Percentiles rank a stretch among this genome's conserved stretches.
phyloP scores from a whole-genome alignment of 2,113 vertebrate species.

The Macquaria ambigua region DNA sequence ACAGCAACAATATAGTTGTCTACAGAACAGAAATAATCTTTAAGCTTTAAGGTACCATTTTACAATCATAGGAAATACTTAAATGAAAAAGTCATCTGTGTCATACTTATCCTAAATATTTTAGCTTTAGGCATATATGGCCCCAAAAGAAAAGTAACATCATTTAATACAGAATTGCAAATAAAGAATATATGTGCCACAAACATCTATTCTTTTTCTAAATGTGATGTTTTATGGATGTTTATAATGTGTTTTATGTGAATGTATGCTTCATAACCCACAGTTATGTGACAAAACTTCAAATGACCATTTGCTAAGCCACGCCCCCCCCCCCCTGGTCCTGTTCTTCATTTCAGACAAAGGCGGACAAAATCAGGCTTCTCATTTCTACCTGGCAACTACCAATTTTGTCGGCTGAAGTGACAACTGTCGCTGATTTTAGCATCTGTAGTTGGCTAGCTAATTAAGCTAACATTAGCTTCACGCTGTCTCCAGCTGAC shows the following conservation, averaged over 20 bases:
- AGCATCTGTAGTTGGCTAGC: not conserved
- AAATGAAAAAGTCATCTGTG: constrained; percentile 1
- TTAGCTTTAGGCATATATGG: not conserved
- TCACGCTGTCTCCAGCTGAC: not conserved
- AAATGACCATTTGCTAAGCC: not conserved
- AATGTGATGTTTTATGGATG: not conserved
- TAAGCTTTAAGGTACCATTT: constrained; percentile 23
- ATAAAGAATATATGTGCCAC: not conserved
- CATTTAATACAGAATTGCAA: constrained; percentile 5
- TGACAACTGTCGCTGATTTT: not conserved
- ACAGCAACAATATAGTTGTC: constrained; percentile 8
- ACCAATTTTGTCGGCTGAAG: not conserved
- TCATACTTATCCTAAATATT: constrained; percentile 17
- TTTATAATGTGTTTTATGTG: not conserved
- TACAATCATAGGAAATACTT: constrained; percentile 13
- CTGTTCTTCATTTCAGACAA: not conserved
- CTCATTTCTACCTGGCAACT: not conserved
- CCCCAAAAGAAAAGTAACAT: not conserved
- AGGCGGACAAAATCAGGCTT: not conserved
- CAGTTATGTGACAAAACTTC: not conserved
- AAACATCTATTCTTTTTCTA: not conserved
- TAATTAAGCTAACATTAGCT: not conserved
- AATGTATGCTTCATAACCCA: not conserved
- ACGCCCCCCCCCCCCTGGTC: no score
- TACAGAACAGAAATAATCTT: not conserved